Percentiles rank a stretch among this genome's conserved stretches.
Conservation (phyloP, 2,113 vertebrate genomes). For the Gymnobelideus leadbeateri region DNA sequence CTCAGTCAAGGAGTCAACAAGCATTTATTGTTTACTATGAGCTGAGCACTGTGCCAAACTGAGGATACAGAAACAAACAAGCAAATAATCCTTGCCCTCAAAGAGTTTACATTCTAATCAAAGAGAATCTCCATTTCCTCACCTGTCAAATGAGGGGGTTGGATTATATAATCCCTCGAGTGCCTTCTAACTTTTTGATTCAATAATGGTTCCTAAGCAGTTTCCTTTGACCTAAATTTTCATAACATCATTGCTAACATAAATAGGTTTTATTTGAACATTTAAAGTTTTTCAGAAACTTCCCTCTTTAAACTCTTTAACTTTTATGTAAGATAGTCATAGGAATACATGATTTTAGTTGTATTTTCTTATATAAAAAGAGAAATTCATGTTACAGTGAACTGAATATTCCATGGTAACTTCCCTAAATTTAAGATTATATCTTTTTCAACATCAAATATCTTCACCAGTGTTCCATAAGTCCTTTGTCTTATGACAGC, state of each 20-base stretch:
- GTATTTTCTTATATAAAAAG: not conserved
- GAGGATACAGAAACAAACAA: not conserved
- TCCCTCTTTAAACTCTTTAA: not conserved
- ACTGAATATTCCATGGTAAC: not conserved
- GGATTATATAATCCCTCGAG: not conserved
- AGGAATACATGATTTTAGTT: not conserved
- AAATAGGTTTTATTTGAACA: not conserved
- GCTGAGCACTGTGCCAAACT: not conserved
- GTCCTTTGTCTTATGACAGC: not conserved
- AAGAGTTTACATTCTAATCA: not conserved
- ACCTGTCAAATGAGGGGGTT: not conserved
- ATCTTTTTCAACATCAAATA: not conserved
- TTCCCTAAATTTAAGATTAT: not conserved
- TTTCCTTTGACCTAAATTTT: not conserved
- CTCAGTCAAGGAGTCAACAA: not conserved
- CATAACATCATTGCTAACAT: not conserved
- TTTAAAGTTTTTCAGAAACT: not conserved
- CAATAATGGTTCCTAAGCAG: not conserved
- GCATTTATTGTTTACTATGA: not conserved
- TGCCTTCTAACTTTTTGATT: not conserved
- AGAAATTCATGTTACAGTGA: constrained; percentile 5
- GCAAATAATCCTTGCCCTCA: not conserved
- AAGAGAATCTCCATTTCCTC: not conserved
- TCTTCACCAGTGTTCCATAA: not conserved
- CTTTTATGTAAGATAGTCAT: not conserved